Evolutionary conservation across 2,797 vertebrate genomes (phyloP).

Genomic region (Melanotaenia nigrans): DNA sequence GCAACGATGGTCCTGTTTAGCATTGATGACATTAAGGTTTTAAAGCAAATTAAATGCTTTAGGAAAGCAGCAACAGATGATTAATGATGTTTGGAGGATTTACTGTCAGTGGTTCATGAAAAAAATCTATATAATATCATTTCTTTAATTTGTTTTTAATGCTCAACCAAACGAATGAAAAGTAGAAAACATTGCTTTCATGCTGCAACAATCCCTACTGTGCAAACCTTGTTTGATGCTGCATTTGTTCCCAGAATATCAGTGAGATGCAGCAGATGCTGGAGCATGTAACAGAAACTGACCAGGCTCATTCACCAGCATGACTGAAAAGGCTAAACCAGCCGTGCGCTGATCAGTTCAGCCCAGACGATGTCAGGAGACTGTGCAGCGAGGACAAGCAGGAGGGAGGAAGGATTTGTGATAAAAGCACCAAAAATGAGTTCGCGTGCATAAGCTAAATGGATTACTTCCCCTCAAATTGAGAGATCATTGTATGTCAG

Average conservation of each 20-base stretch:
- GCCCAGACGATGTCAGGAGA: constrained; percentile 47
- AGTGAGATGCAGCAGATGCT: constrained; percentile 44
- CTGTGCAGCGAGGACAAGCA: constrained; percentile 1
- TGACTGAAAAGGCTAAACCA: constrained; percentile 57
- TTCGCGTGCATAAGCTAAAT: constrained; percentile 70
- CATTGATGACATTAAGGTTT: too few relatives aligned
- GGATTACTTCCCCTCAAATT: constrained; percentile 79
- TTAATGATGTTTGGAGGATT: too few relatives aligned
- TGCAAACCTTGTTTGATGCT: too few relatives aligned
- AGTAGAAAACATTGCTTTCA: too few relatives aligned
- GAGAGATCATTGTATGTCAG: constrained; percentile 78
- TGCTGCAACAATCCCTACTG: too few relatives aligned
- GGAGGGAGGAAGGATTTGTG: not conserved
- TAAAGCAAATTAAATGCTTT: too few relatives aligned
- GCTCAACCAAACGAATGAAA: too few relatives aligned
- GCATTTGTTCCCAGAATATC: constrained; percentile 19
- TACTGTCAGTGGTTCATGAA: too few relatives aligned
- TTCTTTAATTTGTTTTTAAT: too few relatives aligned
- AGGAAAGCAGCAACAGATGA: too few relatives aligned
- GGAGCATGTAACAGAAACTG: constrained; percentile 46
- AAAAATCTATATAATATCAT: too few relatives aligned
- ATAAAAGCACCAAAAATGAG: constrained; percentile 54
- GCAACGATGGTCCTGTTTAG: too few relatives aligned
- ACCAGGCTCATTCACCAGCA: constrained; percentile 45
- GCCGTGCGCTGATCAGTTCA: constrained; percentile 58